Evolutionary conservation across 2,797 vertebrate species (phyloP).

Genomic region (Triplophysa bombifrons): DNA sequence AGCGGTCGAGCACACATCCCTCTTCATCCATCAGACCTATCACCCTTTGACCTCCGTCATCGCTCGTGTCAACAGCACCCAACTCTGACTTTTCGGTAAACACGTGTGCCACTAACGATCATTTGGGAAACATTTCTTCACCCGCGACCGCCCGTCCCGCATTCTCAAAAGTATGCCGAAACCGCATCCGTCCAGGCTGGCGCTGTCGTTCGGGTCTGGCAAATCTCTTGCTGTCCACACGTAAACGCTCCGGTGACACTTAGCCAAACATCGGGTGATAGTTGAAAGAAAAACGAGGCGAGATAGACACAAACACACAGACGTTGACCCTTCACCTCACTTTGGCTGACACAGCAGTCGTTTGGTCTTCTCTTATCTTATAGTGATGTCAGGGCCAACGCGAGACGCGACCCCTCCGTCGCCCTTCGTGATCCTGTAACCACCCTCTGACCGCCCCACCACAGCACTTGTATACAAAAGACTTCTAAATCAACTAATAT

Average conservation of each 20-base stretch:
- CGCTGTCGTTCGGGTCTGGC: slow-evolving; percentile 60
- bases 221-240: slow-evolving; percentile 70
- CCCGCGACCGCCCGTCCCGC: background rate
- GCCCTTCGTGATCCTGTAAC: slow-evolving; percentile 20
- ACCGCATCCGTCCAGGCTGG: slow-evolving; percentile 41
- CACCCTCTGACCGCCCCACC: background rate
- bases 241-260: slow-evolving; percentile 60
- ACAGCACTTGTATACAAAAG: slow-evolving; percentile 1
- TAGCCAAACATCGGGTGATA: slow-evolving; percentile 64
- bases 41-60: slow-evolving; percentile 3
- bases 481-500: slow-evolving; percentile 9
- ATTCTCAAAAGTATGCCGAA: slow-evolving; percentile 9
- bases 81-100: slow-evolving; percentile 1
- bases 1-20: slow-evolving; percentile 11
- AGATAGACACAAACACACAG: slow-evolving; percentile 57
- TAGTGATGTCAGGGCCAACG: slow-evolving; percentile 5
- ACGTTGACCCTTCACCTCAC: slow-evolving; percentile 60
- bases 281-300: slow-evolving; percentile 46
- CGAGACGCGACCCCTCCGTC: slow-evolving; percentile 43
- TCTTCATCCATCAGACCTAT: slow-evolving; percentile 13
- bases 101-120: slow-evolving; percentile 53
- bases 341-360: slow-evolving; percentile 4
- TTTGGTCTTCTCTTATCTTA: slow-evolving; percentile 40
- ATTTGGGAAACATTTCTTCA: slow-evolving; percentile 17
- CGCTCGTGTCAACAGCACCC: background rate